Conservation (phyloP, 2,113 vertebrate genomes). For the Hypomesus transpacificus region DNA sequence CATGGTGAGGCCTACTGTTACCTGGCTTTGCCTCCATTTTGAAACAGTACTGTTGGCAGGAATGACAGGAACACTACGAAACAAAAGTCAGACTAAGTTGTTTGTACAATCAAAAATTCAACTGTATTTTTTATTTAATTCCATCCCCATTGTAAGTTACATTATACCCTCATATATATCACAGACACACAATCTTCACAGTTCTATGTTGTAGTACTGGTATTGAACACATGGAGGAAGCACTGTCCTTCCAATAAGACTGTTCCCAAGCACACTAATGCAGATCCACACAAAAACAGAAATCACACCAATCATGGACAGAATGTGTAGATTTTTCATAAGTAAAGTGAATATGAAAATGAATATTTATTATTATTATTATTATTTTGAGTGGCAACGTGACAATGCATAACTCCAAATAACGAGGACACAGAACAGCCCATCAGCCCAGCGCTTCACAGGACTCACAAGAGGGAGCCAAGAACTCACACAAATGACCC, state of each 20-base stretch:
- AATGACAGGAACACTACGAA: too few relatives aligned
- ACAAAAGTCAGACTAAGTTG: too few relatives aligned
- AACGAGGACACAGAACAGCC: too few relatives aligned
- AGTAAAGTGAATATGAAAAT: not conserved
- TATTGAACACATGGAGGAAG: slow-evolving; percentile 29
- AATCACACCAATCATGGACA: not conserved
- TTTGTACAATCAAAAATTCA: too few relatives aligned
- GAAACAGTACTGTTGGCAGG: not conserved
- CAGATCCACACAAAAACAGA: too few relatives aligned
- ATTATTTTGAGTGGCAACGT: not conserved
- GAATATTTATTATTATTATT: not conserved
- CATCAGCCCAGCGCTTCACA: too few relatives aligned
- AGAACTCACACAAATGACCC: not conserved
- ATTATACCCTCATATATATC: too few relatives aligned
- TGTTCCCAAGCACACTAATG: not conserved
- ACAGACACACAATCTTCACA: not conserved
- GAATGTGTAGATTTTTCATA: not conserved
- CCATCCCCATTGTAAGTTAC: too few relatives aligned
- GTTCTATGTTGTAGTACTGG: not conserved
- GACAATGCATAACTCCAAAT: too few relatives aligned
- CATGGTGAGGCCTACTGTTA: not conserved
- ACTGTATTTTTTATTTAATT: too few relatives aligned
- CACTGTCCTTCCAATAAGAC: slow-evolving; percentile 5
- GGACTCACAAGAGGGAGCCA: slow-evolving; percentile 51
- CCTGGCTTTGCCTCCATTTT: slow-evolving; percentile 1